A percentile compares a stretch with the other conserved stretches of the same genome.
Evolutionary conservation across 1,140 invertebrate genomes (phyloP).

Genomic region (Hermatobates lingyangjiaoensis): DNA sequence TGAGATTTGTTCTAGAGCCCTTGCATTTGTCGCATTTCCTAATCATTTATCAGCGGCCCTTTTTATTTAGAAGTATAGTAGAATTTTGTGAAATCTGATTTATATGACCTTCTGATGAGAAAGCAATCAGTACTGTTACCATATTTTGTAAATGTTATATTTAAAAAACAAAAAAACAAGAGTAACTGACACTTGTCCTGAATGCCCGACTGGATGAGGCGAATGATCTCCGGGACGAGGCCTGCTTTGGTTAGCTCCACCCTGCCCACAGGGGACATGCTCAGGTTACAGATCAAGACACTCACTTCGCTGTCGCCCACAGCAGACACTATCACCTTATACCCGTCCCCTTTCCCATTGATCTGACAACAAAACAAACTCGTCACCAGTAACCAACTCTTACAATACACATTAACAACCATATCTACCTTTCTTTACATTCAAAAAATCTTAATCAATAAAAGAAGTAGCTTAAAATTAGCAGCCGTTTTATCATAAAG

Average conservation of each 20-base stretch:
- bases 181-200: conserved; percentile 2
- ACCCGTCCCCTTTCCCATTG: conserved; percentile 5
- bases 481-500: not conserved
- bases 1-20: no score
- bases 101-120: no score
- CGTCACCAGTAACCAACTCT: not conserved
- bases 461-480: not conserved
- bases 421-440: not conserved
- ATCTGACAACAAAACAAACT: conserved; percentile 1
- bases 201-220: not conserved
- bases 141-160: no score
- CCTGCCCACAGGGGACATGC: conserved; percentile 5
- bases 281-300: conserved; percentile 11
- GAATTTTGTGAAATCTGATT: no score
- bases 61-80: no score
- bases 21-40: no score
- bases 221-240: conserved; percentile 5
- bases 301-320: not conserved
- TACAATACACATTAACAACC: not conserved
- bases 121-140: no score
- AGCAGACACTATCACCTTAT: conserved; percentile 5
- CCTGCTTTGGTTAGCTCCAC: conserved; percentile 11
- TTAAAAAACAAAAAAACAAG: no score
- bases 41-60: no score
- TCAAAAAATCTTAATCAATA: not conserved